Evolutionary conservation across 2,888 invertebrate species (phyloP).

Genomic region (Ichneumoninae sp.): DNA sequence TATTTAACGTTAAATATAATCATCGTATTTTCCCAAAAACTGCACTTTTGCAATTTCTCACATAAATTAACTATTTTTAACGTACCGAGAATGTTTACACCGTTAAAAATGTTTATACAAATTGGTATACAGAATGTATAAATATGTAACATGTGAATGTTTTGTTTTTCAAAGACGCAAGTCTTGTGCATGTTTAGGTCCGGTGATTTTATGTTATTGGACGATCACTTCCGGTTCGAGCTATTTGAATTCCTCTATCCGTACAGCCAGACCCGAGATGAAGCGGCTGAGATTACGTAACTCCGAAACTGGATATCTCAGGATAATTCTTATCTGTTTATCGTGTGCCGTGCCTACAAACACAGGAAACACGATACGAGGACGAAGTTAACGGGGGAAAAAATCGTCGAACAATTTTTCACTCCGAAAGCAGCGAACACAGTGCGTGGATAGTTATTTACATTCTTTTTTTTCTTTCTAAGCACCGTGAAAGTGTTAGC

Average conservation of each 20-base stretch:
- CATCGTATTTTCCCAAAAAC: too few species aligned
- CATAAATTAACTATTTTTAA: too few species aligned
- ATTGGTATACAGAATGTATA: background rate
- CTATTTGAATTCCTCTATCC: background rate
- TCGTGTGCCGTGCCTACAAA: conserved; percentile 30
- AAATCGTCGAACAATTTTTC: conserved; percentile 5
- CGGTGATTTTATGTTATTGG: background rate
- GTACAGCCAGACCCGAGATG: background rate
- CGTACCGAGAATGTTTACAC: background rate
- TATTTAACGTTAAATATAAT: background rate
- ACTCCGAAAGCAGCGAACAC: conserved; percentile 3
- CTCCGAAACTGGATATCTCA: conserved; percentile 20
- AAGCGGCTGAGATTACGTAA: conserved; percentile 44
- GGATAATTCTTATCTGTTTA: conserved; percentile 57
- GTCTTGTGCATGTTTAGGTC: background rate
- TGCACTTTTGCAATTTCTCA: too few species aligned
- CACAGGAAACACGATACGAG: conserved; percentile 32
- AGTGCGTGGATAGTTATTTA: conserved; percentile 20
- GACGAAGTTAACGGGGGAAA: background rate
- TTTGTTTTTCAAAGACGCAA: background rate
- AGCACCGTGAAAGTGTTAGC: conserved; percentile 26
- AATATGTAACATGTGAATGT: background rate
- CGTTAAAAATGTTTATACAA: background rate
- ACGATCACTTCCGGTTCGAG: background rate
- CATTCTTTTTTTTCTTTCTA: conserved; percentile 19